phyloP scores from a whole-genome alignment of 2,113 vertebrate species.

The Coregonus clupeaformis region DNA sequence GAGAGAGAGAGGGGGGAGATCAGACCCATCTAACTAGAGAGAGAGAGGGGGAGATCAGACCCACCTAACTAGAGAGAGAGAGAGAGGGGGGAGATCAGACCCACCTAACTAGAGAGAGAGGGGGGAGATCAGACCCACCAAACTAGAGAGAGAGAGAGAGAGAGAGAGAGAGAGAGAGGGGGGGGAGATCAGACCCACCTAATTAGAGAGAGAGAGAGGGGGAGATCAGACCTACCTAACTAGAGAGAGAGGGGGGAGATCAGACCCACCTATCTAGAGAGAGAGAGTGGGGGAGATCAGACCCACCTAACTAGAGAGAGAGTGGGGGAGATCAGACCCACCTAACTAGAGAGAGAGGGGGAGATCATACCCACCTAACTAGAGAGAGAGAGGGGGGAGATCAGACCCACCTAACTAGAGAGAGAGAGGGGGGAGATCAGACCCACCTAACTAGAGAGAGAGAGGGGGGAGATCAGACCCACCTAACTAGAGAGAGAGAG shows the following conservation, averaged over 20 bases:
- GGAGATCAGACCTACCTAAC: neutral
- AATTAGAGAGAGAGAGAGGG: no score
- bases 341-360: neutral
- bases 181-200: neutral
- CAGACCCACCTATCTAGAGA: neutral
- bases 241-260: no score
- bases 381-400: no score
- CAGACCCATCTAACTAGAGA: neutral
- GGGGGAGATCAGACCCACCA: neutral
- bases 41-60: neutral
- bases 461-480: neutral
- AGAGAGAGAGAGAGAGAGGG: no score
- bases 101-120: neutral
- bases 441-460: neutral
- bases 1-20: no score
- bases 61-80: neutral
- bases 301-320: neutral
- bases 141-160: no score
- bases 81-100: neutral
- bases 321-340: neutral
- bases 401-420: neutral
- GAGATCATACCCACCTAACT: neutral
- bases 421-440: neutral
- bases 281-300: neutral
- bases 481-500: neutral